Base-by-base conservation (phyloP, 2,797 vertebrate genomes). In the Naso thynnoides region DNA sequence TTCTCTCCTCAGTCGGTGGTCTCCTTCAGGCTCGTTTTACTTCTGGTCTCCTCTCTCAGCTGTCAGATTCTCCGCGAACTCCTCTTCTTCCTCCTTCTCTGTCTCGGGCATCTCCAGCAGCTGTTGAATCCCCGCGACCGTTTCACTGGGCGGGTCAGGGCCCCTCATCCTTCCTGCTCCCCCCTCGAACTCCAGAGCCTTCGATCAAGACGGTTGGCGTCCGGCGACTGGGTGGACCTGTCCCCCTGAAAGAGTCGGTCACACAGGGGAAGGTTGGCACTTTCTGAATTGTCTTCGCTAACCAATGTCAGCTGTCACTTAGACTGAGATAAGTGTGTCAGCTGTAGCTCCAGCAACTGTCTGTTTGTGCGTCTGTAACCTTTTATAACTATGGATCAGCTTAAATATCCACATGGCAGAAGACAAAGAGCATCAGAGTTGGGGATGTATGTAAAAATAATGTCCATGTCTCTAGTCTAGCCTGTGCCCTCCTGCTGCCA, bases 1-100 rank as follows among this genome's bases (percentile, higher is more conserved):
- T 16, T 53, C 29, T 48, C 31, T 26, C 26, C n/a, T 2, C 55
- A 98, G 97, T 62, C 0, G 94, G 96, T 0, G 95, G 96, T 1
- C 91, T 98, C 48, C 94, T 99, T 59, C 96, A 97, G 57, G 89
- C 96, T 47, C 95, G 93, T 11, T 95, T 97, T 36, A 85, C 91
- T 11, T 86, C 84, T 0, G 79, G 88, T 41, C 93, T 95, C 45
- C 86, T 93, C 0, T 72, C 93, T 0, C 85, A 92, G 48, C 73
- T 90, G 29, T 61, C 89, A 0, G 94, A 94, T 2, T 73, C 88
- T 8, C 76, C 91, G 0, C 72, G 75, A 0, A 54, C 67, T 1
- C 24, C 63, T 7, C 47, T 24, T 13, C 60, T 60, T 11, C 60
- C 41, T 41, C 13, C 58, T 2, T 6, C 58, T 49, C 61, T 68